These are phyloP conservation scores for Pangasius larnaudii DNA, from an alignment of 2,797 vertebrate genomes.

Conservation along the genomic window DNA sequence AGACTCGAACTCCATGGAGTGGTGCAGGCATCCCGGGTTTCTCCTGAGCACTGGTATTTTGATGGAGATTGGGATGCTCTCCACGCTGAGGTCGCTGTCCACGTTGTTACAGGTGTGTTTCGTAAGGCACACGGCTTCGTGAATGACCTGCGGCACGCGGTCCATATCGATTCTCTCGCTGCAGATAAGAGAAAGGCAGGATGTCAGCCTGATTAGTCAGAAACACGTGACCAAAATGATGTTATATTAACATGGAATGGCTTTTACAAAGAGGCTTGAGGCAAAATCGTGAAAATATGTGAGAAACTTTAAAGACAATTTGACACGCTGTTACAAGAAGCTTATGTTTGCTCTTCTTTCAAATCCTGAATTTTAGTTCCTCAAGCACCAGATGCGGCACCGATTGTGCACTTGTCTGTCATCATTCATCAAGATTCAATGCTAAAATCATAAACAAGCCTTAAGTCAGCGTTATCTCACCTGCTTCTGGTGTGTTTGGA, in stretches of 20 bases:
- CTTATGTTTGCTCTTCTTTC: background rate
- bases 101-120: constrained; percentile 71
- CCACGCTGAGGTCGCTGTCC: constrained; percentile 66
- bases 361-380: background rate
- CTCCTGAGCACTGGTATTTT: constrained; percentile 77
- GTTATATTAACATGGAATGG: background rate
- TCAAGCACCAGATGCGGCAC: background rate
- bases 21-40: constrained; percentile 69
- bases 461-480: background rate
- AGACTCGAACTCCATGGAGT: constrained; percentile 76
- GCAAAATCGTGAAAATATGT: background rate
- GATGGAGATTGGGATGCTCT: constrained; percentile 75
- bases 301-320: background rate
- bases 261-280: background rate
- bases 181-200: constrained; percentile 15
- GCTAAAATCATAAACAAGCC: background rate
- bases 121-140: constrained; percentile 76
- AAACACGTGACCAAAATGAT: background rate
- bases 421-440: background rate
- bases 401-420: background rate
- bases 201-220: background rate
- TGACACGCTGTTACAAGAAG: background rate
- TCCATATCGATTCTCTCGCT: constrained; percentile 74
- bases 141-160: constrained; percentile 75
- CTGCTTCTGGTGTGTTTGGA: background rate